Base-by-base conservation (phyloP, 2,113 vertebrate genomes). In the Lamprologus ornatipinnis region DNA sequence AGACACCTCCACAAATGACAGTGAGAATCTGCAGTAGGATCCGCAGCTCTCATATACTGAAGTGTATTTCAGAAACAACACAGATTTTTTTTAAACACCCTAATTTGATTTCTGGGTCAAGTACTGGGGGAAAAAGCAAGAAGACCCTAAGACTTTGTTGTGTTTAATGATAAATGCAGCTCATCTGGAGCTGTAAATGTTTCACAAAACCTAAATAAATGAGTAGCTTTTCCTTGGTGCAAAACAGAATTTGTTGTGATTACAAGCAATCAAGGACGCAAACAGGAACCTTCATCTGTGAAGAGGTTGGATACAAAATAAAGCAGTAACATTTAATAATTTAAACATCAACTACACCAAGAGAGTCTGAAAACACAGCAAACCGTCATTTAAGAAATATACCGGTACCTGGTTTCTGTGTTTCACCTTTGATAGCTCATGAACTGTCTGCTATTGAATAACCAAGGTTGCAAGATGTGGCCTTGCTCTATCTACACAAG, bases 121-220 rank as follows among this genome's bases (percentile, higher is more conserved):
- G 91, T 84, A 85, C 55, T 80, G 23, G 53, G 82, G 82, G 85
- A 51, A 49, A 33, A 57, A 81, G 47, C 23, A 21, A 82, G 86
- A 47, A 23, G 79, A 82, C 88, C 28, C 57, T 80, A 33, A 31
- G 42, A 58, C 82, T 63, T 84, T 54, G 54, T 83, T 7, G 49
- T 87, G 88, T 91, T 95, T 84, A 93, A 92, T 94, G 91, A 94
- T 94, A 90, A 91, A 95, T 94, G 91, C 45, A 85, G 80, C 70
- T 94, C 90, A 92, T 92, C 91, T 92, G 86, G 35, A 89, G 84
- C 73, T 83, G 90, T 93, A 87, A 92, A 95, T 94, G 82, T 92
- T 95, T 94, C 83, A 96, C 65, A 6, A 81, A 86, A 88, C 83
- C 35, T 91, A 93, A 95, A 95, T 94, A 91, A 96, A 94, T 93